Percentiles rank a stretch among this genome's conserved stretches.
These are phyloP conservation scores for Hylaeus anthracinus DNA, from an alignment of 1,140 invertebrate species.

Conservation along the genomic window DNA sequence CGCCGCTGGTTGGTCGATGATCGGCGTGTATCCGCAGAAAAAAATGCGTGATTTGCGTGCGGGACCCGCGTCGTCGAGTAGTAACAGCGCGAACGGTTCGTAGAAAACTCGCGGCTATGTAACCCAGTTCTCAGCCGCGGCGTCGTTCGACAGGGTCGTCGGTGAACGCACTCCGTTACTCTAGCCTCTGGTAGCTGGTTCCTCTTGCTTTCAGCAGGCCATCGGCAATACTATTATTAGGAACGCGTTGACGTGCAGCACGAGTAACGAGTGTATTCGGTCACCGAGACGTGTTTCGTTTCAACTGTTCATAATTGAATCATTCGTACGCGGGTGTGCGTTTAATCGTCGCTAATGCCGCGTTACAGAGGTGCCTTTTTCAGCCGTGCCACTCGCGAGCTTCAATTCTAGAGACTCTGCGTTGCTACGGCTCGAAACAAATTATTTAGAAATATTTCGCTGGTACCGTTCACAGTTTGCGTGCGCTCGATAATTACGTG, in stretches of 20 bases:
- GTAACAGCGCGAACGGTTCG: constrained; percentile 9
- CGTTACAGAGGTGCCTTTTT: too few relatives aligned
- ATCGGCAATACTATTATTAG: constrained; percentile 54
- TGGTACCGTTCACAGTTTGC: too few relatives aligned
- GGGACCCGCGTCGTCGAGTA: constrained; percentile 11
- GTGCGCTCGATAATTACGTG: too few relatives aligned
- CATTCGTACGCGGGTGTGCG: too few relatives aligned
- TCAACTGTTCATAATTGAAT: background rate
- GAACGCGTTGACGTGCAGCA: constrained; percentile 15
- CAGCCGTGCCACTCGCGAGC: too few relatives aligned
- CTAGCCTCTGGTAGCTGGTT: constrained; percentile 31
- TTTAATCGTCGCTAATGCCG: too few relatives aligned
- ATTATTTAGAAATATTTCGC: too few relatives aligned
- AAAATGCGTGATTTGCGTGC: constrained; percentile 28
- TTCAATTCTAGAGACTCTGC: too few relatives aligned
- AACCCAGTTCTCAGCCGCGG: constrained; percentile 58
- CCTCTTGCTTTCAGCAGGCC: constrained; percentile 10
- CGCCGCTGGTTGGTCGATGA: background rate
- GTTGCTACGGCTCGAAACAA: too few relatives aligned
- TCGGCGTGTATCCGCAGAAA: background rate
- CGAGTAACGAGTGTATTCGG: background rate
- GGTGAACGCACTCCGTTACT: constrained; percentile 57
- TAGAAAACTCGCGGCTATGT: constrained; percentile 36
- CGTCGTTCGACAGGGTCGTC: constrained; percentile 45
- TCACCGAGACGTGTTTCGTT: background rate